A percentile compares a stretch with the other conserved stretches of the same genome.
phyloP scores from a whole-genome alignment of 2,797 vertebrate species.

The Epinephelus coioides region DNA sequence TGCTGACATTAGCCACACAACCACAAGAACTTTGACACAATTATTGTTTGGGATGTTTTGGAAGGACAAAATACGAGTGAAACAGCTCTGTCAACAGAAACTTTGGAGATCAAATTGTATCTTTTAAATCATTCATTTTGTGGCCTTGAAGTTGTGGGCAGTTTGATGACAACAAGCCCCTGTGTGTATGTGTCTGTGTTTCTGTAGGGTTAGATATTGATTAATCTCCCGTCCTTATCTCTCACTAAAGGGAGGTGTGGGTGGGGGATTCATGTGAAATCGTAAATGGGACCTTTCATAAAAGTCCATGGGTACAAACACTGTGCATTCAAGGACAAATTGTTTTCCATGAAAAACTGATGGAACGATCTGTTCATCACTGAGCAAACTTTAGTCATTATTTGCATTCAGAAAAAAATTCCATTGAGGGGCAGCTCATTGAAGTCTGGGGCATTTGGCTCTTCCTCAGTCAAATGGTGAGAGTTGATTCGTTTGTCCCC shows the following conservation, averaged over 20 bases:
- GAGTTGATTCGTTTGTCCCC: constrained; percentile 68
- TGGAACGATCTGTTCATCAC: constrained; percentile 84
- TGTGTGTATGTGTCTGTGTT: constrained; percentile 56
- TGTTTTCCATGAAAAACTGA: constrained; percentile 89
- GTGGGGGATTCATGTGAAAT: constrained; percentile 82
- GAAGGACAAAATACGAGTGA: background rate
- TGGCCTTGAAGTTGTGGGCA: constrained; percentile 5
- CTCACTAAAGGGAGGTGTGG: constrained; percentile 52
- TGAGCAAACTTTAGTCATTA: constrained; percentile 87
- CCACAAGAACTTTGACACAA: constrained; percentile 35
- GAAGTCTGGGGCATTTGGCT: constrained; percentile 65
- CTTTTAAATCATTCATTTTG: constrained; percentile 22
- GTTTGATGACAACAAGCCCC: constrained; percentile 34
- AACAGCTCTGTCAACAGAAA: background rate
- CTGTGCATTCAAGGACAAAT: constrained; percentile 88
- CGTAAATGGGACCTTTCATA: constrained; percentile 89
- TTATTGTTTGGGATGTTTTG: constrained; percentile 21
- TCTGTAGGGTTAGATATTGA: constrained; percentile 83
- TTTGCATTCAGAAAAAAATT: constrained; percentile 86
- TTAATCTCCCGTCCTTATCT: constrained; percentile 83
- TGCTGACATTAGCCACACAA: constrained; percentile 25
- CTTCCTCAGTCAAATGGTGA: constrained; percentile 59
- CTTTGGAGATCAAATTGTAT: background rate
- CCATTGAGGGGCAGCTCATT: constrained; percentile 71
- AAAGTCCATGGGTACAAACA: constrained; percentile 86